Conservation (phyloP, 2,113 vertebrate genomes). For the Aramus guarauna region DNA sequence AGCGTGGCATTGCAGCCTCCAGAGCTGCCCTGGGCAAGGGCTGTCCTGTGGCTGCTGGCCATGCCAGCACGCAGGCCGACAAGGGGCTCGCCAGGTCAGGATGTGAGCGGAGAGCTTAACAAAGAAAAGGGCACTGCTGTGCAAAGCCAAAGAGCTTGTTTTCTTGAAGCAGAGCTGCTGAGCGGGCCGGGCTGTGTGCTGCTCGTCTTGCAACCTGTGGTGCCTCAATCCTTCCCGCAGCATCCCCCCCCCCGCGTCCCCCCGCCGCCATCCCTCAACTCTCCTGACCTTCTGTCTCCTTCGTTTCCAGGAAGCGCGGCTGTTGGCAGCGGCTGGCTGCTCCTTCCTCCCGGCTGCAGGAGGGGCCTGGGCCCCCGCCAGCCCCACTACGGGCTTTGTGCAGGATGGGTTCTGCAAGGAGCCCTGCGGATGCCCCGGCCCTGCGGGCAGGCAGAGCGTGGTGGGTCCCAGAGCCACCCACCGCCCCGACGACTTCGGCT, state of each 20-base stretch:
- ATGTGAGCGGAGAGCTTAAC: neutral
- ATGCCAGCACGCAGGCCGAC: neutral
- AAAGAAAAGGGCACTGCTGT: neutral
- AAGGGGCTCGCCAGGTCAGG: neutral
- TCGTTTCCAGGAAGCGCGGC: constrained; percentile 61
- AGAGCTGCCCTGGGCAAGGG: neutral
- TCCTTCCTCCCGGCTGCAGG: constrained; percentile 27
- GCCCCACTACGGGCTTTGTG: neutral
- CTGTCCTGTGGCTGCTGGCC: neutral
- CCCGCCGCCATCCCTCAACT: neutral
- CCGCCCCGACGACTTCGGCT: neutral
- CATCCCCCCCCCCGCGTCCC: neutral
- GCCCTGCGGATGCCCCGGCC: neutral
- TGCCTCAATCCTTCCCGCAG: neutral
- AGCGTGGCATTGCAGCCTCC: rapidly evolving
- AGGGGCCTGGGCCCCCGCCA: constrained; percentile 12
- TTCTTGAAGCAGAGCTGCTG: neutral
- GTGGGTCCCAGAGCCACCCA: neutral
- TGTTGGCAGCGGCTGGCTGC: constrained; percentile 34
- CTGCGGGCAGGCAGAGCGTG: neutral
- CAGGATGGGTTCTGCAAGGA: constrained; percentile 15
- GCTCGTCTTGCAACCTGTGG: neutral
- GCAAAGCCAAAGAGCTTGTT: neutral
- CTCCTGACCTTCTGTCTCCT: constrained; percentile 48
- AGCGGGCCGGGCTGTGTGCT: neutral